Evolutionary conservation across 2,888 invertebrate species (phyloP).

Genomic region (Celastrina argiolus): DNA sequence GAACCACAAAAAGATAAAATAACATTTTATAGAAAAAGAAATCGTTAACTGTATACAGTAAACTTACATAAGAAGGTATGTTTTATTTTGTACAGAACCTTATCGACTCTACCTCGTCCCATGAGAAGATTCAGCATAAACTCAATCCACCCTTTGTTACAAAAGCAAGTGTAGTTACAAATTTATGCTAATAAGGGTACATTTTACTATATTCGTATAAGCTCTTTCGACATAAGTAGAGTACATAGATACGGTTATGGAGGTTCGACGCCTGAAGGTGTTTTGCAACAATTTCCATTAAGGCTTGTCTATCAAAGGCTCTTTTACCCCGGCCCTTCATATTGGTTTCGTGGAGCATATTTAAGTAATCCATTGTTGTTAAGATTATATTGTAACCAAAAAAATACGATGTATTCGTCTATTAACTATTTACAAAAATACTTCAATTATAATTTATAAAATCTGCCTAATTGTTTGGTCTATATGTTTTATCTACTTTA

Average conservation of each 20-base stretch:
- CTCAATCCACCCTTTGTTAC: neutral
- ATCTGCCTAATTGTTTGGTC: too few relatives aligned
- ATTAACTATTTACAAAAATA: too few relatives aligned
- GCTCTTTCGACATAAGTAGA: neutral
- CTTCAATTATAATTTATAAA: too few relatives aligned
- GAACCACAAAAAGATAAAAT: neutral
- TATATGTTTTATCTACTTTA: too few relatives aligned
- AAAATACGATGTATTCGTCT: neutral
- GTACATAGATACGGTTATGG: neutral
- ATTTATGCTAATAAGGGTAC: neutral
- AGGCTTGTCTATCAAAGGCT: slow-evolving; percentile 7
- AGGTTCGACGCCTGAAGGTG: neutral
- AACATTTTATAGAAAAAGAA: neutral
- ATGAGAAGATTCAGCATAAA: neutral
- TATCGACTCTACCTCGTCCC: neutral
- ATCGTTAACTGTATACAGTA: neutral
- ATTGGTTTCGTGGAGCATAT: neutral
- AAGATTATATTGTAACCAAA: neutral
- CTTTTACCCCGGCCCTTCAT: neutral
- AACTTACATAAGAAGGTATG: neutral
- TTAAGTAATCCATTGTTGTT: neutral
- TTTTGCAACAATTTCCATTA: slow-evolving; percentile 6
- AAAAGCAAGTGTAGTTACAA: neutral
- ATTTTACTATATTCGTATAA: neutral
- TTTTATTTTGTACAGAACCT: neutral